Evolutionary conservation across 2,888 invertebrate genomes (phyloP), one percentile per base, ranked within the genome.

Genomic region (Tinea pellionella): DNA sequence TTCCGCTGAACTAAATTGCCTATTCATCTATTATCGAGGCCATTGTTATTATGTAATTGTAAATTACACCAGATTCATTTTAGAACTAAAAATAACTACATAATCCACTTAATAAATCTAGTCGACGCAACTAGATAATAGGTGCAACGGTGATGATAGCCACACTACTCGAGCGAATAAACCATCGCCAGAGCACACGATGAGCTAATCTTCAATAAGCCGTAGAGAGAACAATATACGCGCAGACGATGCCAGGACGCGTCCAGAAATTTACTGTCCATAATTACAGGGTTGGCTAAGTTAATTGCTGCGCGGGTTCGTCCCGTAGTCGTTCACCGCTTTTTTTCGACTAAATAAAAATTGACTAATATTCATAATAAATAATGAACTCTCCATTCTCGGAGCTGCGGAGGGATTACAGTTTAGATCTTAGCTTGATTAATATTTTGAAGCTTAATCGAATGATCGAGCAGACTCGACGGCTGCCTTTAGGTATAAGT

Each of bases 231-330:
- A 82, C 82, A 83, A 83, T 84, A 82, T 77, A 77, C 68, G 59
- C 60, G 70, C 68, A 67, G 72, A 68, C 73, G 71, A 69, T 74
- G 74, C 72, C 78, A 81, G 86, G 89, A 89, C 89, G 89, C 89
- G 89, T 91, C 90, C 89, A 90, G 90, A 91, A 91, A 93, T 93
- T 93, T 93, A 93, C 92, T 92, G 92, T 89, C 92, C 92, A 91
- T 93, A 93, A 93, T 93, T 92, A 92, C 91, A 92, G 92, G 92
- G 92, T 92, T 90, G 89, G 84, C 89, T 89, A 90, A 91, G 91
- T 92, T 93, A 93, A 93, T 93, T 93, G 92, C 92, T 91, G 89
- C 87, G 80, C 88, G 80, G 85, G 68, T 71, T 70, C 76, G 76
- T 67, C 77, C 76, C 74, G 74, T 69, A 73, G 75, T 75, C 78